Evolutionary conservation across 2,888 invertebrate species (phyloP).

Genomic region (Holacanthella duospinosa): DNA sequence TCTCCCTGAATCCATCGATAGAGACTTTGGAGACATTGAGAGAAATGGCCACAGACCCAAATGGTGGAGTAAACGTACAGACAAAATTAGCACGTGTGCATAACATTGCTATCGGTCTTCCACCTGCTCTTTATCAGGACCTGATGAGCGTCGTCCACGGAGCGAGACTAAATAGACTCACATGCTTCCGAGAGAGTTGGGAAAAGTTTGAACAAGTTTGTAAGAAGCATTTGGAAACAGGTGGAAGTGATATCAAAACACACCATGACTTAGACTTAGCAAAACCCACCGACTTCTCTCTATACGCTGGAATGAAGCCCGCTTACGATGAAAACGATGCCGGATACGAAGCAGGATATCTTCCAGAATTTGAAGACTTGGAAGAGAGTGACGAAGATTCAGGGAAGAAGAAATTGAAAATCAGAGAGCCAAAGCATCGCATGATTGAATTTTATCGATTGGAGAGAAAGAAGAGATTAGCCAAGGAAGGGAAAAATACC

Average conservation of each 20-base stretch:
- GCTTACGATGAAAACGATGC: not conserved
- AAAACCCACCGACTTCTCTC: not conserved
- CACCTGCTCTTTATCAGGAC: not conserved
- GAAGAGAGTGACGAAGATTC: not conserved
- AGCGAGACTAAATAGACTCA: not conserved
- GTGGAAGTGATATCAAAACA: constrained; percentile 2
- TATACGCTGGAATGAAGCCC: not conserved
- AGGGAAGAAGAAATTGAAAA: not conserved
- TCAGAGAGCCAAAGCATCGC: not conserved
- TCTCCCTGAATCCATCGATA: not conserved
- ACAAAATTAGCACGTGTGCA: not conserved
- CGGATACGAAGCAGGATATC: not conserved
- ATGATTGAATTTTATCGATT: no score
- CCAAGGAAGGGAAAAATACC: no score
- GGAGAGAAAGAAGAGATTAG: no score
- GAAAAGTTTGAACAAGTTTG: not conserved
- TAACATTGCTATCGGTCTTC: not conserved
- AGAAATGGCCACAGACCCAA: not conserved
- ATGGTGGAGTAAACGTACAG: not conserved
- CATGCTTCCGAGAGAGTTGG: constrained; percentile 1
- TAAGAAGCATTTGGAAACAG: constrained; percentile 1
- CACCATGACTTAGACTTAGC: not conserved
- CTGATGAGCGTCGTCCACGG: not conserved
- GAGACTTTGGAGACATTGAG: not conserved
- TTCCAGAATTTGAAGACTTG: not conserved